Evolutionary conservation across 2,113 vertebrate genomes (phyloP), one percentile per base, ranked within the genome.

Genomic region (Muntiacus reevesi): DNA sequence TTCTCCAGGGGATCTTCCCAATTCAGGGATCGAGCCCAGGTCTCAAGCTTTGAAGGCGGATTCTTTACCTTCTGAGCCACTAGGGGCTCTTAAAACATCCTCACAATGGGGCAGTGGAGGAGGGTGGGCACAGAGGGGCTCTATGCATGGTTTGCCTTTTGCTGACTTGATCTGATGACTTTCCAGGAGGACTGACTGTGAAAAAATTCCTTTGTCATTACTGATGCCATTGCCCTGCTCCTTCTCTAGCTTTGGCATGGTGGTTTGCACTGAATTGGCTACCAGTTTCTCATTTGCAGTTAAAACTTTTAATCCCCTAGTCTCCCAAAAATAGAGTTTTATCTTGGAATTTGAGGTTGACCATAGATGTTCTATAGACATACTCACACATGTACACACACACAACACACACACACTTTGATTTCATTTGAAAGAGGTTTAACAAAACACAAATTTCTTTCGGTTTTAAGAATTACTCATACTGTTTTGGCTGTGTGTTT

Each of bases 71-170:
- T 27, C 71, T 43, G 71, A 27, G 71, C 12, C 40, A 76, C 23
- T 27, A 59, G 45, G 11, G 15, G 28, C 9, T 55, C 40, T 59
- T 79, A 19, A 45, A 74, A 50, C 54, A 95, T 78, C 47, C 43
- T 2, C 8, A 6, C 25, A 23, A 2, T 6, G 0, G 3, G 2
- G 33, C 36, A 7, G 15, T 6, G 14, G 5, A 13, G 19, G 0
- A 5, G 23, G 21, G 1, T 27, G 52, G 52, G n/a, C 3, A 16
- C 15, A 85, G 25, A 4, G 13, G 50, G 1, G 9, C 0, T 90
- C 1, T 93, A 9, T 21, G 1, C 15, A 4, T 2, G 1, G 7
- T 82, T 45, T 8, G 50, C 9, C 47, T 94, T 81, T 54, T 45
- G 12, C 59, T 59, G 17, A 57, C 83, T 91, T 62, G 33, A 71